These are phyloP conservation scores for Megaceryle alcyon DNA, from an alignment of 2,797 vertebrate species.

Conservation along the genomic window DNA sequence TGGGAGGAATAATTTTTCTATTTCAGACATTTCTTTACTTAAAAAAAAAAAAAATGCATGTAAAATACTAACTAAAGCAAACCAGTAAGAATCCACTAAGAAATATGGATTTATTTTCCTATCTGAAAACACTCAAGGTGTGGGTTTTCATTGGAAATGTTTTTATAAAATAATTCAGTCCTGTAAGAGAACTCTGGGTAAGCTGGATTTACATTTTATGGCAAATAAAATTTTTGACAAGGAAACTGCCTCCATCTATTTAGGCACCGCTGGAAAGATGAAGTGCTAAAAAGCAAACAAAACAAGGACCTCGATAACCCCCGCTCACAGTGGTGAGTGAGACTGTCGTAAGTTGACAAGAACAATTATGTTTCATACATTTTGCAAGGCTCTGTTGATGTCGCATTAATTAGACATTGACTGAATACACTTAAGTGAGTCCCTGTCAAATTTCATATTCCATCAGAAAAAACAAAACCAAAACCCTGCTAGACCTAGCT, in stretches of 20 bases:
- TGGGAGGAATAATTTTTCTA: neutral
- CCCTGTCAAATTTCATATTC: neutral
- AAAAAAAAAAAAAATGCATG: neutral
- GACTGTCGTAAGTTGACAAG: neutral
- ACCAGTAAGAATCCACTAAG: neutral
- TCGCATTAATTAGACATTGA: slow-evolving; percentile 16
- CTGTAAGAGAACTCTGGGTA: neutral
- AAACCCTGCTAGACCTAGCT: neutral
- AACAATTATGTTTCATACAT: slow-evolving; percentile 2
- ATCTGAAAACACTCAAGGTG: neutral
- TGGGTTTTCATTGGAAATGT: neutral
- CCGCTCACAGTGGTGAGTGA: neutral
- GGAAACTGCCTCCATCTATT: neutral
- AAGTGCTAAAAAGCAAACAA: neutral
- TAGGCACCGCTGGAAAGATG: neutral
- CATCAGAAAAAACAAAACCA: neutral
- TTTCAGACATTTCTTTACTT: neutral
- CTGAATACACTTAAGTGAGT: neutral
- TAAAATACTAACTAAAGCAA: neutral
- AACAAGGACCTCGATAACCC: neutral
- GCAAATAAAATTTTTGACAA: neutral
- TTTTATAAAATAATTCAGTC: neutral
- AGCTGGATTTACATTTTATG: neutral
- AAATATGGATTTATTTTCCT: neutral
- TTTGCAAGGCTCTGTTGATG: slow-evolving; percentile 20